Conservation (phyloP, 2,113 vertebrate species). For the Psittacula cyanocephala region DNA sequence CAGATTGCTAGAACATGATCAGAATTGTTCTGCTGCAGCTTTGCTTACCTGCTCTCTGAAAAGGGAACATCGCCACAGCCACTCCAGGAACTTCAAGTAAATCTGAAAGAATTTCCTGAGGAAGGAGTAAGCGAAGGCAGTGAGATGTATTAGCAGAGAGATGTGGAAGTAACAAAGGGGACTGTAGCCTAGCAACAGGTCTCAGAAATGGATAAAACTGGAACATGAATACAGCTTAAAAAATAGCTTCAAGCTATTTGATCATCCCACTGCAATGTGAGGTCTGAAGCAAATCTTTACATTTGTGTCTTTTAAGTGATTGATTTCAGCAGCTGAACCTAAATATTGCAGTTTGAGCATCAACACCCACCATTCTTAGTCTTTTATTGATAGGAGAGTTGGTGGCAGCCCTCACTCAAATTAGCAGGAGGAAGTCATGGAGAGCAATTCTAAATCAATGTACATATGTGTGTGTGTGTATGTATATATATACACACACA, state of each 20-base stretch:
- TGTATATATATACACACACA: background rate
- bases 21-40: conserved; percentile 1
- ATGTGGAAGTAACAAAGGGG: conserved; percentile 13
- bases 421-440: background rate
- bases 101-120: conserved; percentile 22
- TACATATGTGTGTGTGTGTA: background rate
- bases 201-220: conserved; percentile 11
- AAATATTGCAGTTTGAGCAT: background rate
- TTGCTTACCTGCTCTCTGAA: background rate
- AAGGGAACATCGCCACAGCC: conserved; percentile 1
- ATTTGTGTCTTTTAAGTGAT: background rate
- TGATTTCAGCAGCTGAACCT: background rate
- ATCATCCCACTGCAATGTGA: background rate
- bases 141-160: background rate
- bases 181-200: conserved; percentile 70
- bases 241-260: conserved; percentile 7
- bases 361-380: background rate
- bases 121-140: conserved; percentile 3
- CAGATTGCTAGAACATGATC: background rate
- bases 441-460: background rate
- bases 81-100: conserved; percentile 31
- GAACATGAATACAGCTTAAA: conserved; percentile 37
- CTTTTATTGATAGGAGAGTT: background rate
- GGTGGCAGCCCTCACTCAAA: background rate
- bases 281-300: background rate